Evolutionary conservation across 2,888 invertebrate genomes (phyloP).

Genomic region (Parthenolecanium corni): DNA sequence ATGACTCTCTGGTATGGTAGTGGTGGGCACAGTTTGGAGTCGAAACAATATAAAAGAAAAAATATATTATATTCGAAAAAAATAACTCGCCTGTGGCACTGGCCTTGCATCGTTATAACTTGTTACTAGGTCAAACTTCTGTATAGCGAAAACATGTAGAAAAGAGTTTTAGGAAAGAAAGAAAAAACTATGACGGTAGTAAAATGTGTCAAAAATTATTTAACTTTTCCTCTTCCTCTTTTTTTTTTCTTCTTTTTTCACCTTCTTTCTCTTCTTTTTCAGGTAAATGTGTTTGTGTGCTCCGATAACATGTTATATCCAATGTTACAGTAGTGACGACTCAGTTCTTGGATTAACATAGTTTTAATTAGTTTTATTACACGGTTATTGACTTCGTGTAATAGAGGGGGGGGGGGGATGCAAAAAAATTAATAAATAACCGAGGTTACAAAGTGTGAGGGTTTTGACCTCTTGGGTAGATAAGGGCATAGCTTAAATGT

Average conservation of each 20-base stretch:
- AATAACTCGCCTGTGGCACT: constrained; percentile 18
- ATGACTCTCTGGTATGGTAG: neutral
- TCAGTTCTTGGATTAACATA: too few species aligned
- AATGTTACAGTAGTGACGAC: too few species aligned
- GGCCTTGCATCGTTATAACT: constrained; percentile 17
- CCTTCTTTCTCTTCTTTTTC: neutral
- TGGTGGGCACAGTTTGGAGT: neutral
- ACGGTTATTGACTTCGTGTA: too few species aligned
- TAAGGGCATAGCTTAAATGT: too few species aligned
- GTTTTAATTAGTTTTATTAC: too few species aligned
- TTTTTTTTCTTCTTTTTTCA: neutral
- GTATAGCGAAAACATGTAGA: neutral
- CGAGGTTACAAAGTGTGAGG: too few species aligned
- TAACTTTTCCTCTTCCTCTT: neutral
- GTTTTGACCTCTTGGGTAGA: too few species aligned
- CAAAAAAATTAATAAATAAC: too few species aligned
- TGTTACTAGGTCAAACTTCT: constrained; percentile 24
- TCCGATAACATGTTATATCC: too few species aligned
- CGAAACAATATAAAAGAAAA: constrained; percentile 10
- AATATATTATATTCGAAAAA: neutral
- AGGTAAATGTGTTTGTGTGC: too few species aligned
- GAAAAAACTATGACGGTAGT: neutral
- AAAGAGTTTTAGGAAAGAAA: neutral
- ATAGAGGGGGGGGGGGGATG: too few species aligned
- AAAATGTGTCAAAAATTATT: neutral